phyloP scores from a whole-genome alignment of 2,797 vertebrate species.

The Bovichtus diacanthus region DNA sequence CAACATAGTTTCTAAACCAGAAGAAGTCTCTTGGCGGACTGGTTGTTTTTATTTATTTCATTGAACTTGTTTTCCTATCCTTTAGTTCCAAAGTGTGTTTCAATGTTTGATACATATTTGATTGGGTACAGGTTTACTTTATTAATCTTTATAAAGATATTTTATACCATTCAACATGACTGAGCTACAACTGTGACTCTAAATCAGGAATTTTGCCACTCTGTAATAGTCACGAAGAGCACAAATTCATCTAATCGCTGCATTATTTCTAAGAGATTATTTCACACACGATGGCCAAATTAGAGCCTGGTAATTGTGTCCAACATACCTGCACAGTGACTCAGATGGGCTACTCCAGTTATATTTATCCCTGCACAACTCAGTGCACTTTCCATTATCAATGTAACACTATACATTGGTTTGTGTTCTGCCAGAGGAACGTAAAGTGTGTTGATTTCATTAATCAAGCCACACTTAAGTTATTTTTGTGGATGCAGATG shows the following conservation, averaged over 20 bases:
- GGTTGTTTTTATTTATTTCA: not conserved
- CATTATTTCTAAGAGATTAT: not conserved
- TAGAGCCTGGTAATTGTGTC: not conserved
- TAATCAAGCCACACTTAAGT: not conserved
- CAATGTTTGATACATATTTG: not conserved
- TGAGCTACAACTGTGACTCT: not conserved
- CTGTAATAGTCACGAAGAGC: not conserved
- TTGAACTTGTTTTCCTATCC: not conserved
- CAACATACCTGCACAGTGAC: not conserved
- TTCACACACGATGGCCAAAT: not conserved
- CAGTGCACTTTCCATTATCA: not conserved
- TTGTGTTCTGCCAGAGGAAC: conserved; percentile 4
- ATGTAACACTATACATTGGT: not conserved
- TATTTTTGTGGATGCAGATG: conserved; percentile 13
- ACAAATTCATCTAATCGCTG: not conserved
- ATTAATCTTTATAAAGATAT: not conserved
- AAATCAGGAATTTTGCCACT: not conserved
- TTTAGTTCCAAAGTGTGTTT: not conserved
- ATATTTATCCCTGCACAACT: conserved; percentile 1
- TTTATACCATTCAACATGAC: not conserved
- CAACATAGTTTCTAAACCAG: not conserved
- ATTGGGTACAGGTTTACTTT: not conserved
- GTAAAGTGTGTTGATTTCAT: not conserved
- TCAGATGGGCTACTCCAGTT: not conserved
- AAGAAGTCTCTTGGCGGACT: not conserved